Base-by-base conservation (phyloP, 2,888 invertebrate genomes). In the Caenorhabditis plicata region DNA sequence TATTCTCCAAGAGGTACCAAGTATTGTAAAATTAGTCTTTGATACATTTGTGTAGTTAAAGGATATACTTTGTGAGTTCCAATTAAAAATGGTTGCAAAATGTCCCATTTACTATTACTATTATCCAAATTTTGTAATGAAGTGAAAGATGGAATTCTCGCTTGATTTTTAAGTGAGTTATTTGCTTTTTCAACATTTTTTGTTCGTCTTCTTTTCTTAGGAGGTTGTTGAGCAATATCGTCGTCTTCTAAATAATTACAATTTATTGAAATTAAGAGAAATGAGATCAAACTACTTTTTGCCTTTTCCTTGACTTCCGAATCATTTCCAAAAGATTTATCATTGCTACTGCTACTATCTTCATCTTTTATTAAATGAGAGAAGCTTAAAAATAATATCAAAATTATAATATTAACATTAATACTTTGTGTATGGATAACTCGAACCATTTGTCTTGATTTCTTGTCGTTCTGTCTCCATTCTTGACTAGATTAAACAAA, bases 1-100 rank as follows among this genome's bases (percentile, higher is more conserved):
- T 95, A 96, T 81, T 95, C 96, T 13, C 94, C 96, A 87, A 95
- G 89, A 0, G 95, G 91, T 3, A 92, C 90, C n/a, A 98, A 85
- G 81, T 94, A 98, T 71, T 92, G 87, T 25, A 96, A 83, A 75
- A 95, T 92, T 2, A 95, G 86, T 85, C 95, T 89, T 82, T 95
- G 94, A 81, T 89, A 88, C 26, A 93, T 92, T 0, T 90, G 89
- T 46, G 88, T 85, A 0, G 90, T 91, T 2, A 92, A 88, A 7
- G 96, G 96, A 82, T 89, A 88, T 11, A 78, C 70, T 79, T 91
- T 90, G 69, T 92, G 90, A 27, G 88, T 89, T 73, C 92, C 92
- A 72, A 92, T 91, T 55, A 93, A 88, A 74, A 89, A 89, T 0
- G 88, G 88, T 82, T 91, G 90, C 86, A 92, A 87, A 82, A 91